These are phyloP conservation scores for Idaea aversata DNA, from an alignment of 2,888 invertebrate species.

Conservation along the genomic window DNA sequence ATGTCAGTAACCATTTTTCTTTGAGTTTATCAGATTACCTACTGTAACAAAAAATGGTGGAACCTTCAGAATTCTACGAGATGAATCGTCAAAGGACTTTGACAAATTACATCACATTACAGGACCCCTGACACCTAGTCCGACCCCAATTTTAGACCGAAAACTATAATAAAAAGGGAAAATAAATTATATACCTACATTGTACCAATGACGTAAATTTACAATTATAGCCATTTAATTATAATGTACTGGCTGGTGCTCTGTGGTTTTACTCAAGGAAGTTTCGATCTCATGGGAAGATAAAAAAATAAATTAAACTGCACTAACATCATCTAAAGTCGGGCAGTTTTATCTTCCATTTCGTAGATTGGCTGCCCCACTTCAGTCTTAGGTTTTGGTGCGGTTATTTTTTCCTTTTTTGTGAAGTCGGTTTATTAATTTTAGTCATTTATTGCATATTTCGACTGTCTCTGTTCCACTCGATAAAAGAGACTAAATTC, in stretches of 20 bases:
- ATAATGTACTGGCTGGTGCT: neutral
- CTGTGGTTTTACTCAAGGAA: neutral
- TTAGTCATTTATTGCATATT: too few relatives aligned
- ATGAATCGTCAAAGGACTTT: slow-evolving; percentile 3
- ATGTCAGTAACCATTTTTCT: too few relatives aligned
- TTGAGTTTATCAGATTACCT: neutral
- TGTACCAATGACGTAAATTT: neutral
- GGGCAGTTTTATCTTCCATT: too few relatives aligned
- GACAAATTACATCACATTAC: slow-evolving; percentile 2
- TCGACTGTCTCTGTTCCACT: too few relatives aligned
- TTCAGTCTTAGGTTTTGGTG: too few relatives aligned
- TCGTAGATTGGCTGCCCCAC: too few relatives aligned
- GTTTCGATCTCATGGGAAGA: too few relatives aligned
- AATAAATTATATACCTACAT: neutral
- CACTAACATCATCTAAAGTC: too few relatives aligned
- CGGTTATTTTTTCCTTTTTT: too few relatives aligned
- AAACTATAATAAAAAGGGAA: slow-evolving; percentile 3
- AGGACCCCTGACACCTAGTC: neutral
- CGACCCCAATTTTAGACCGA: neutral
- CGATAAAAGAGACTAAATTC: too few relatives aligned
- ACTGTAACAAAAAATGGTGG: neutral
- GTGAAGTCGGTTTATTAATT: too few relatives aligned
- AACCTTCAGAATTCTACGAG: neutral
- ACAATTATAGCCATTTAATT: neutral
- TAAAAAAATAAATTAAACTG: too few relatives aligned